phyloP scores from a whole-genome alignment of 2,888 invertebrate genomes.

The Erannis defoliaria region DNA sequence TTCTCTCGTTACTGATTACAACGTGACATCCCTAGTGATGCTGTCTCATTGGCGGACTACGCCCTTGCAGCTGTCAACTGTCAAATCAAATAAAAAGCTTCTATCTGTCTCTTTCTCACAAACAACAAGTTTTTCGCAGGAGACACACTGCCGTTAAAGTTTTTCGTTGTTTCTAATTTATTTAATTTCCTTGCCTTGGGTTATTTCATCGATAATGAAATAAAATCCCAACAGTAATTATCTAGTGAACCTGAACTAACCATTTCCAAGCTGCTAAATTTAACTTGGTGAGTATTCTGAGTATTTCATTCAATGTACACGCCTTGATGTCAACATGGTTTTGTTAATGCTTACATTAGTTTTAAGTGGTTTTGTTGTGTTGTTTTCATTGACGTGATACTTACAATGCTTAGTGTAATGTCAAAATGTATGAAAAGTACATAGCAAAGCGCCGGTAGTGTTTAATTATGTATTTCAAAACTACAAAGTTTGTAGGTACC shows the following conservation, averaged over 20 bases:
- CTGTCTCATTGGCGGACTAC: conserved; percentile 23
- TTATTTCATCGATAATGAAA: neutral
- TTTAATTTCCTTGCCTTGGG: neutral
- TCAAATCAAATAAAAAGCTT: conserved; percentile 8
- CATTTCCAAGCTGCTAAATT: neutral
- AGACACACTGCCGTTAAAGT: conserved; percentile 6
- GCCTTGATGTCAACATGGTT: conserved; percentile 14
- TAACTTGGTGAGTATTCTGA: conserved; percentile 3
- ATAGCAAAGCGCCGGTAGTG: too few species aligned
- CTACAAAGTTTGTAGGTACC: neutral
- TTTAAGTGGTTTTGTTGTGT: neutral
- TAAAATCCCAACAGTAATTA: neutral
- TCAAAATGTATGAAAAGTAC: neutral
- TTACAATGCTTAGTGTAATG: neutral
- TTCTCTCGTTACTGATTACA: neutral
- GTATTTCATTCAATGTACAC: conserved; percentile 5
- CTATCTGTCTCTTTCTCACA: conserved; percentile 26
- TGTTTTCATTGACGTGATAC: neutral
- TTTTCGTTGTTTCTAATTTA: conserved; percentile 14
- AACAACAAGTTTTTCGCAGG: conserved; percentile 24
- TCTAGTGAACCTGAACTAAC: neutral
- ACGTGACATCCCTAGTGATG: conserved; percentile 7
- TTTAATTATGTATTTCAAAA: neutral
- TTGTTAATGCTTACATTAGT: conserved; percentile 1
- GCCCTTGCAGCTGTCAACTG: conserved; percentile 28